Base-by-base conservation (phyloP, 2,113 vertebrate genomes). In the Talpa occidentalis region DNA sequence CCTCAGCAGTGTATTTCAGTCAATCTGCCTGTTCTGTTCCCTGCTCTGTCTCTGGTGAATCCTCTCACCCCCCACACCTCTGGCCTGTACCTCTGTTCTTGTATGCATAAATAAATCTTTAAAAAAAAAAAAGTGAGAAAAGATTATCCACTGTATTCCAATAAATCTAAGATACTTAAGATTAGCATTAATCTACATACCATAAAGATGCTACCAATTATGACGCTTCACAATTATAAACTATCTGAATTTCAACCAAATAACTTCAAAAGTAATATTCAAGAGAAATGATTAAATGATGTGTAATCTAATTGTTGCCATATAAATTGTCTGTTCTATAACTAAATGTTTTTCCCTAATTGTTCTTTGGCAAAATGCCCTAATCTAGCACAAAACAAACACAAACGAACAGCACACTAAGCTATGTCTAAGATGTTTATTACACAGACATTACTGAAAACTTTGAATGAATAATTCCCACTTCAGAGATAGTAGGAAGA, bases 181-280 rank as follows among this genome's bases (percentile, higher is more conserved):
- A 78, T 82, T 8, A 82, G 8, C 47, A 91, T 89, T 94, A 82
- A 83, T 35, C 62, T 93, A 84, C 62, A 10, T 40, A 78, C 14
- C 62, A 87, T 88, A 79, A 92, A 90, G n/a, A 79, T 83, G 32
- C 9, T 93, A 60, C 40, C 28, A 90, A 89, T 86, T 94, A 95
- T 72, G 93, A 74, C 73, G 30, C 49, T 96, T 79, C 52, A 17
- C 49, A 88, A 60, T 8, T 78, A 0, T 56, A 64, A 92, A 85
- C 67, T 77, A 28, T 66, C 76, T 89, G 72, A 90, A 92, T 90
- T 93, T 81, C 54, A 93, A 90, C 35, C 32, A 78, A 85, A 60
- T 69, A 91, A 95, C 17, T 76, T 93, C 69, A 89, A 94, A 95
- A 87, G 66, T 79, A 78, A 54, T 60, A 67, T 67, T 93, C 66